Evolutionary conservation across 2,797 vertebrate species (phyloP).

Genomic region (Myioborus melanocephalus): DNA sequence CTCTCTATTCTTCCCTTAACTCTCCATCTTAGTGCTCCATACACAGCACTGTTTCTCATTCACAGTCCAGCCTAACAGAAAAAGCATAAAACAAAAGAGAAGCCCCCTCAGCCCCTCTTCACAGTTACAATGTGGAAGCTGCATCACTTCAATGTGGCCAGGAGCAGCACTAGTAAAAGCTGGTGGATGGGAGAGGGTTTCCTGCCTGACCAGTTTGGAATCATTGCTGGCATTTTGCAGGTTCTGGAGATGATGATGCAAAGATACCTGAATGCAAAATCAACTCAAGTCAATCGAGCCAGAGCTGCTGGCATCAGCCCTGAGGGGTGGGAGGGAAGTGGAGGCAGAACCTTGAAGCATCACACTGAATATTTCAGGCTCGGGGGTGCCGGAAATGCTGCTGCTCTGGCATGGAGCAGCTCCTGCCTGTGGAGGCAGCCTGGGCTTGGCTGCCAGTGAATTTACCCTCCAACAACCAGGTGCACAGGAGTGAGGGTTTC

Average conservation of each 20-base stretch:
- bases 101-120: background rate
- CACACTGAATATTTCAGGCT: background rate
- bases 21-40: background rate
- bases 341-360: background rate
- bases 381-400: background rate
- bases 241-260: background rate
- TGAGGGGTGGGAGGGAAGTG: background rate
- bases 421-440: rapidly evolving
- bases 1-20: background rate
- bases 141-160: background rate
- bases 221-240: background rate
- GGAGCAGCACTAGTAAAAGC: background rate
- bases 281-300: background rate
- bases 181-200: background rate
- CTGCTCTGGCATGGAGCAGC: rapidly evolving
- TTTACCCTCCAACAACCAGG: background rate
- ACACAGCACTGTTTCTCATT: background rate
- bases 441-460: background rate
- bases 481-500: background rate
- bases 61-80: background rate
- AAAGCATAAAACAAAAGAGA: background rate
- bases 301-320: background rate
- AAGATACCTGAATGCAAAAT: background rate
- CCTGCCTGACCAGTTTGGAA: background rate
- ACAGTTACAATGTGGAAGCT: background rate